Percentiles rank a stretch among this genome's conserved stretches.
phyloP scores from a whole-genome alignment of 2,888 invertebrate species.

The Aphrophora alni region DNA sequence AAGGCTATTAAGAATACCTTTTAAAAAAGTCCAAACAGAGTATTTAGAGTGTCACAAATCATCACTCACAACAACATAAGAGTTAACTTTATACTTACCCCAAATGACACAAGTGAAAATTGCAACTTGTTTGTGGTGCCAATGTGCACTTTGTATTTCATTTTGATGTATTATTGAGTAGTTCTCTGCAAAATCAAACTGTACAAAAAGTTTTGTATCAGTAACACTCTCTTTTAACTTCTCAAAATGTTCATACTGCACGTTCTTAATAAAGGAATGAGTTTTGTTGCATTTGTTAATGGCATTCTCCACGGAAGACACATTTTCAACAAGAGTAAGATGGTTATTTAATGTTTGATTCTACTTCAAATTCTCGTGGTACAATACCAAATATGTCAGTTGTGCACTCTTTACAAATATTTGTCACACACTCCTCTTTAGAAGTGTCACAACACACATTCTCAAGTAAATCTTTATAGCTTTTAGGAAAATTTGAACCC shows the following conservation, averaged over 20 bases:
- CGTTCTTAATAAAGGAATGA: conserved; percentile 1
- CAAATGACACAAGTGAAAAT: conserved; percentile 9
- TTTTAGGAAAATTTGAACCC: background rate
- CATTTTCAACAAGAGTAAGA: no score
- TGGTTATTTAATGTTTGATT: no score
- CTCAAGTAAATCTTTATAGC: no score
- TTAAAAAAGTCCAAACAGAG: conserved; percentile 17
- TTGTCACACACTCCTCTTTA: background rate
- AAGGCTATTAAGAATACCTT: background rate
- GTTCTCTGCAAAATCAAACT: conserved; percentile 5
- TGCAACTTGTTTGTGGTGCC: conserved; percentile 3
- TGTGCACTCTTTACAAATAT: background rate
- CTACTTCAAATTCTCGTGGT: background rate
- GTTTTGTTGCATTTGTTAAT: background rate
- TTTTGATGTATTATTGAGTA: background rate
- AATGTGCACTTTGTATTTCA: conserved; percentile 20
- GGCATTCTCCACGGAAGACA: background rate
- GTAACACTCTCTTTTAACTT: background rate
- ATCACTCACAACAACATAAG: conserved; percentile 15
- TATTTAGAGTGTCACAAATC: conserved; percentile 2
- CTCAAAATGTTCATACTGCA: background rate
- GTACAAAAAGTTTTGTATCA: background rate
- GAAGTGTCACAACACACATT: no score
- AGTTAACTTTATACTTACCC: background rate
- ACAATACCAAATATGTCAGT: background rate